These are phyloP conservation scores for Asobara japonica DNA, from an alignment of 1,140 invertebrate species.

Conservation along the genomic window DNA sequence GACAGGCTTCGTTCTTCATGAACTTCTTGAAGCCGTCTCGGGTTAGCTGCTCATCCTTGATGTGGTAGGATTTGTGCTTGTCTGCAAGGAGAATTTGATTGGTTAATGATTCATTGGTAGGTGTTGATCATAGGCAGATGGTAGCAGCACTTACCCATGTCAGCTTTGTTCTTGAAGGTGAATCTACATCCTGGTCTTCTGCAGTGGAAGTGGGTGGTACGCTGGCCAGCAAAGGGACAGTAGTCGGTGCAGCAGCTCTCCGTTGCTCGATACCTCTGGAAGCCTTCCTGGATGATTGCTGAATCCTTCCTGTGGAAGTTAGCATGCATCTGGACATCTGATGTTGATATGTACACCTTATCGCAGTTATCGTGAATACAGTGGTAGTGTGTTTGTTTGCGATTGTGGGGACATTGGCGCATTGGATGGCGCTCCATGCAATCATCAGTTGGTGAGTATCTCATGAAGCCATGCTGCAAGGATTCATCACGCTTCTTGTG, in stretches of 20 bases:
- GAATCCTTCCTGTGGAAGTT: slow-evolving; percentile 98
- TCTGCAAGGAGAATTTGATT: slow-evolving; percentile 72
- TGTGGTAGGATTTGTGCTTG: slow-evolving; percentile 98
- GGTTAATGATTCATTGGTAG: no score
- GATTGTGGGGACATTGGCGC: slow-evolving; percentile 87
- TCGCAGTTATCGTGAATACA: slow-evolving; percentile 96
- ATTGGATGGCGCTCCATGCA: slow-evolving; percentile 80
- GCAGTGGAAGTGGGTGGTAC: slow-evolving; percentile 98
- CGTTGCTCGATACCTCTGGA: slow-evolving; percentile 89
- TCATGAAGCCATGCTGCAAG: slow-evolving; percentile 95
- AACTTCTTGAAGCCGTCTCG: slow-evolving; percentile 99
- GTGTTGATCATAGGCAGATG: no score
- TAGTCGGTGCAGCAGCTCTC: slow-evolving; percentile 88
- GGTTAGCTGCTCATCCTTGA: slow-evolving; percentile 95
- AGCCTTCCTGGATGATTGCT: slow-evolving; percentile 96
- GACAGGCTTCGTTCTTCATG: slow-evolving; percentile 95
- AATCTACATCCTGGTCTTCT: slow-evolving; percentile 88
- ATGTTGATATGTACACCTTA: slow-evolving; percentile 98
- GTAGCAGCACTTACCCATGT: slow-evolving; percentile 79
- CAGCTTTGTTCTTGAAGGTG: slow-evolving; percentile 99
- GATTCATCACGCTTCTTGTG: slow-evolving; percentile 98
- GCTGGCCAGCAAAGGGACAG: slow-evolving; percentile 93
- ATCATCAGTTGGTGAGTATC: slow-evolving; percentile 92
- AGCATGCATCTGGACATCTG: slow-evolving; percentile 99
- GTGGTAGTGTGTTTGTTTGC: slow-evolving; percentile 98